Base-by-base conservation (phyloP, 2,797 vertebrate genomes). In the Pipistrellus kuhlii region DNA sequence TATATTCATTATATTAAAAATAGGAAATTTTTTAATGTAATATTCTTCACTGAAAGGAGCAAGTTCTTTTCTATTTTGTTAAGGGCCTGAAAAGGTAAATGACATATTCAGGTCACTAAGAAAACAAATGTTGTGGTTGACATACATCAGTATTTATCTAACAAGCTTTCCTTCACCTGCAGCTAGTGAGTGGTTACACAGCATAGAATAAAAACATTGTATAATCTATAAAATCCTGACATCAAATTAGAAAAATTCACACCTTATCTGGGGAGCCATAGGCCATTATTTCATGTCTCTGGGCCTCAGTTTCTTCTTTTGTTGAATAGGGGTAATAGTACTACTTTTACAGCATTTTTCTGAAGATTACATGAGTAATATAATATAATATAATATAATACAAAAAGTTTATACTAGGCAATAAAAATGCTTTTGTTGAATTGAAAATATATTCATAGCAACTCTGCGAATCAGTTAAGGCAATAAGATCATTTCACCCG, bases 351-450 rank as follows among this genome's bases (percentile, higher is more conserved):
- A 94, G 25, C 72, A 90, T 92, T 80, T 92, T 84, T 38, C 55
- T 81, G 66, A 75, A 32, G 71, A 62, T 87, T 35, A 62, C 9
- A 69, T 35, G 9, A 51, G 6, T 76, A n/a, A 71, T 17, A 11
- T 35, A n/a, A n/a, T n/a, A n/a, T n/a, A n/a, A n/a, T n/a, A n/a
- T n/a, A n/a, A n/a, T n/a, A n/a, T n/a, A n/a, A n/a, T n/a, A n/a
- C n/a, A 48, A 92, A 84, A 94, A 62, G 30, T 46, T 25, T 78
- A 46, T 3, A 32, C 21, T 20, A 30, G 46, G 17, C 15, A 77
- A 83, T 86, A 76, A 90, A 92, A 83, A 51, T 35, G 30, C 30
- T 78, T 83, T 55, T 62, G 25, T 83, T 80, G 51, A 90, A 76
- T 14, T 69, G 35, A 6, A 80, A 87, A 38, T 57, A 6, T 80